These are phyloP conservation scores for Stomorhina lunata DNA, from an alignment of 2,888 invertebrate genomes.

Conservation along the genomic window DNA sequence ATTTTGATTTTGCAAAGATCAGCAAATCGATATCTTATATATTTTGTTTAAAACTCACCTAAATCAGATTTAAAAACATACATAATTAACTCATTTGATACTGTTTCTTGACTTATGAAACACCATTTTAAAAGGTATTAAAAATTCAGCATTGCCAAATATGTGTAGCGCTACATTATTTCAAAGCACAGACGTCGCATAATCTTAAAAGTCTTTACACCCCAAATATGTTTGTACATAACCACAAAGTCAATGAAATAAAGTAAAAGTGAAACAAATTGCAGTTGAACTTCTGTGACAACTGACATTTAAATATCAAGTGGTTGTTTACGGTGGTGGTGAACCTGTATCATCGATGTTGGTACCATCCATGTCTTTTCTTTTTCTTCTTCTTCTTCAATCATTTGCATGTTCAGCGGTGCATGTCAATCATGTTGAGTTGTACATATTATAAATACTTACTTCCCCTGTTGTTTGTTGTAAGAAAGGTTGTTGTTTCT, in stretches of 20 bases:
- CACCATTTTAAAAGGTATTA: too few species aligned
- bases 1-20: too few species aligned
- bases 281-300: neutral
- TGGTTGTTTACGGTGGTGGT: too few species aligned
- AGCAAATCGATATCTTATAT: too few species aligned
- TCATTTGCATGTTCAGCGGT: constrained; percentile 3
- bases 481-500: neutral
- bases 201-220: neutral
- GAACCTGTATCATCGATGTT: neutral
- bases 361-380: neutral
- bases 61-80: too few species aligned
- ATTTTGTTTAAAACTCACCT: too few species aligned
- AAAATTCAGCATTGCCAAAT: too few species aligned
- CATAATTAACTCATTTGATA: too few species aligned
- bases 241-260: neutral
- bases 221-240: neutral
- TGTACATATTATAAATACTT: too few species aligned
- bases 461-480: too few species aligned
- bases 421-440: constrained; percentile 6
- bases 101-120: too few species aligned
- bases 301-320: constrained; percentile 2
- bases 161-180: too few species aligned
- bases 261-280: constrained; percentile 1
- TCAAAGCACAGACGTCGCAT: constrained; percentile 25
- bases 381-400: constrained; percentile 6